Percentiles rank a stretch among this genome's conserved stretches.
These are phyloP conservation scores for Sarcophaga carnaria DNA, from an alignment of 2,888 invertebrate species.

Conservation along the genomic window DNA sequence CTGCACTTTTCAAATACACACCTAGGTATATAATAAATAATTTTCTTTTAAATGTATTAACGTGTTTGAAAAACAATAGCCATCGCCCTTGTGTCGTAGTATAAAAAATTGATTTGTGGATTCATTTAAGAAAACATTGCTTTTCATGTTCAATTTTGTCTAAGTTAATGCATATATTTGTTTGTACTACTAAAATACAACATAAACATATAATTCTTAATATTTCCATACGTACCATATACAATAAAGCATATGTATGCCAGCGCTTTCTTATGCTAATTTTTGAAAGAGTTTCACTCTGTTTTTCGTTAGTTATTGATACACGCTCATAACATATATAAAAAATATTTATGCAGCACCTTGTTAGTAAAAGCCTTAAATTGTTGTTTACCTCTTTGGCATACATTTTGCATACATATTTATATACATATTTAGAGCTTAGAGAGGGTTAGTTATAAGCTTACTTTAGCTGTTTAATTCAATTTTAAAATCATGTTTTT, in stretches of 20 bases:
- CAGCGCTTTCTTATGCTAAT: conserved; percentile 46
- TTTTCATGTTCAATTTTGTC: background rate
- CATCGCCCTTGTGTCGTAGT: too few relatives aligned
- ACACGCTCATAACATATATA: background rate
- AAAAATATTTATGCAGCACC: conserved; percentile 13
- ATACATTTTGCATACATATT: conserved; percentile 5
- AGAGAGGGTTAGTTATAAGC: conserved; percentile 42
- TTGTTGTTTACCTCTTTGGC: conserved; percentile 37
- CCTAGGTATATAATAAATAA: too few relatives aligned
- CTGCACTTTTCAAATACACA: too few relatives aligned
- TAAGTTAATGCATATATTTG: background rate
- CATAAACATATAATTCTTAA: background rate
- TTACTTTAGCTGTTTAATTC: conserved; percentile 18
- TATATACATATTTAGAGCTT: conserved; percentile 6
- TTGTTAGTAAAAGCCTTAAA: conserved; percentile 38
- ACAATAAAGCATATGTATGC: background rate
- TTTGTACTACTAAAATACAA: too few relatives aligned
- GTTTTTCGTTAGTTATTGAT: background rate
- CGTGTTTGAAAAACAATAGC: too few relatives aligned
- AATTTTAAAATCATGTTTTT: conserved; percentile 6
- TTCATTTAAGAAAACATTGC: too few relatives aligned
- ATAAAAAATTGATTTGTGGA: too few relatives aligned
- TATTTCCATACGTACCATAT: background rate
- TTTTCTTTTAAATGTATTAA: too few relatives aligned
- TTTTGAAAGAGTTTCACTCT: conserved; percentile 21